Base-by-base conservation (phyloP, 1,140 invertebrate species). In the Brachionus rubens region DNA sequence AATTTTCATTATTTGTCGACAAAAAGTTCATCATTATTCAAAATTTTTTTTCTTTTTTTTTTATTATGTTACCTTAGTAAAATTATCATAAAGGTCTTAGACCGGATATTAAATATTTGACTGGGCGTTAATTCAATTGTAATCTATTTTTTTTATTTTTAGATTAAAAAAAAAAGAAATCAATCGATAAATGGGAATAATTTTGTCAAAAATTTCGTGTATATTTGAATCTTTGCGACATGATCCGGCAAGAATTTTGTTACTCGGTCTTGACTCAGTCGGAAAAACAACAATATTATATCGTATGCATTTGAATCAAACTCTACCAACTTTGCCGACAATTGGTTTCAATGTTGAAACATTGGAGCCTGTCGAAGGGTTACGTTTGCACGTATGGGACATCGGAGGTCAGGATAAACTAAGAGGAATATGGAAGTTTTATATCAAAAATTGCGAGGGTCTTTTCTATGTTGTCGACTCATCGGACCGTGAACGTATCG, bases 151-250 rank as follows among this genome's bases (percentile, higher is more conserved):
- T 65, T 65, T 21, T 14, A 33, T 43, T 65, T 41, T 41, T 19
- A 65, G 24, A 59, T 62, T 30, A n/a, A n/a, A n/a, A n/a, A n/a
- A n/a, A n/a, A n/a, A n/a, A n/a, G n/a, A n/a, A n/a, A n/a, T n/a
- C n/a, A n/a, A n/a, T n/a, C n/a, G n/a, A n/a, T 65, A 65, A 65
- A 83, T 83, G 82, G 82, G 82, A 48, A 62, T 80, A 26, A 77
- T 80, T n/a, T 43, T 82, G 12, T 79, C 80, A 6, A 81, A 80
- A 70, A 50, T 83, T 28, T 68, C 52, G n/a, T 78, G 80, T 59
- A 72, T 75, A n/a, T 81, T 81, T 43, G 54, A 75, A 12, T 52
- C 36, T 19, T 78, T 78, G 33, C 65, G 47, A 14, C 14, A 75
- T n/a, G 72, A 54, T 24, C 72, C 72, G 33, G 48, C 48, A 9